These are phyloP conservation scores for Cinclus mexicanus DNA, from an alignment of 2,113 vertebrate species.

Conservation along the genomic window DNA sequence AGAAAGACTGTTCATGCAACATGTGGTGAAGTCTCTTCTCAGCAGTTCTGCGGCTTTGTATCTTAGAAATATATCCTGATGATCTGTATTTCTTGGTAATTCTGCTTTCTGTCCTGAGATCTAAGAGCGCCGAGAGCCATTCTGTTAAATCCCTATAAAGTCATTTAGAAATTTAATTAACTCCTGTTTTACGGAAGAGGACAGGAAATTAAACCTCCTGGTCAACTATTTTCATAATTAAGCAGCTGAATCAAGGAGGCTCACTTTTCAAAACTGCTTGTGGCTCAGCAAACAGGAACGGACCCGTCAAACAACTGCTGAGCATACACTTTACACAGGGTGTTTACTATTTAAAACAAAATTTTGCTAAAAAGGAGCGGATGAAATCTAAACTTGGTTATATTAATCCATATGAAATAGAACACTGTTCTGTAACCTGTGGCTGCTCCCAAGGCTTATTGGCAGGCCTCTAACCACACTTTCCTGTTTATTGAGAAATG, in stretches of 20 bases:
- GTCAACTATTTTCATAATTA: conserved; percentile 13
- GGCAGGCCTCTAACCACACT: conserved; percentile 15
- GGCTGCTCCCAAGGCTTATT: background rate
- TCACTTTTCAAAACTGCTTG: conserved; percentile 9
- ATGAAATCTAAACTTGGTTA: background rate
- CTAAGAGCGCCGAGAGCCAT: background rate
- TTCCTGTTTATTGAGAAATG: conserved; percentile 52
- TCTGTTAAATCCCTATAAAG: background rate
- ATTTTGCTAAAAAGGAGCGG: background rate
- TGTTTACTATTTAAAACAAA: background rate
- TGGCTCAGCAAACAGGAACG: conserved; percentile 22
- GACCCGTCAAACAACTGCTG: background rate
- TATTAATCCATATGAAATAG: background rate
- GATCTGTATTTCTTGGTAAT: background rate
- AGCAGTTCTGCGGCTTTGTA: background rate
- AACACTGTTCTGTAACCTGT: conserved; percentile 30
- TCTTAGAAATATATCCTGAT: background rate
- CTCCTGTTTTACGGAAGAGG: background rate
- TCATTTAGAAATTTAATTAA: background rate
- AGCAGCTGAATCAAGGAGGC: background rate
- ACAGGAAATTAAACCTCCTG: background rate
- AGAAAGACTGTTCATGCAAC: background rate
- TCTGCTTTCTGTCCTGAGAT: background rate
- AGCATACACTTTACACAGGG: background rate
- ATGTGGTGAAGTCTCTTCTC: background rate